Conservation (phyloP, 92 coral and sea anemone species). For the Epizoanthus stellaris region DNA sequence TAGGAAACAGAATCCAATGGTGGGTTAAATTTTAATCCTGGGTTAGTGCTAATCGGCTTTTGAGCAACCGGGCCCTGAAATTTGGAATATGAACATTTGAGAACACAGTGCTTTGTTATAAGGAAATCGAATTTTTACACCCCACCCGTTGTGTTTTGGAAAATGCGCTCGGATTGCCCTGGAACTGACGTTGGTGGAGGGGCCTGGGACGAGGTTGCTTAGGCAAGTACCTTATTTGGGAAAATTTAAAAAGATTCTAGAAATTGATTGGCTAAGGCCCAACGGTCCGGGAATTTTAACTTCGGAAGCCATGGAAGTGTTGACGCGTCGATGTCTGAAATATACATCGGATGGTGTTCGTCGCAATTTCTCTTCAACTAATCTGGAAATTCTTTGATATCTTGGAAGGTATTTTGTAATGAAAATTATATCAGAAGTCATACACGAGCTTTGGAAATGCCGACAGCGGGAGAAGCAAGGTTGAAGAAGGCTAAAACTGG, state of each 20-base stretch:
- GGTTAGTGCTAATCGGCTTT: too few species aligned
- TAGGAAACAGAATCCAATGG: too few species aligned
- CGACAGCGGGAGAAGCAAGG: slow-evolving; percentile 49
- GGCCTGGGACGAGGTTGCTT: slow-evolving; percentile 1
- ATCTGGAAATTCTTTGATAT: slow-evolving; percentile 1
- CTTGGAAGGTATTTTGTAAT: slow-evolving; percentile 3
- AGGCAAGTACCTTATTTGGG: slow-evolving; percentile 4
- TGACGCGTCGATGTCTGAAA: slow-evolving; percentile 19
- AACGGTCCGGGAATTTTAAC: slow-evolving; percentile 50
- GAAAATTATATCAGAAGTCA: slow-evolving; percentile 11
- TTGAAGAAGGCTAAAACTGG: slow-evolving; percentile 23
- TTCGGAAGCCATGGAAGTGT: slow-evolving; percentile 47
- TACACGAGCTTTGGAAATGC: slow-evolving; percentile 24
- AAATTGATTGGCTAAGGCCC: slow-evolving; percentile 19
- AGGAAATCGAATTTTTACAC: too few species aligned
- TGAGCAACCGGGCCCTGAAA: too few species aligned
- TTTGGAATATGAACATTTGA: too few species aligned
- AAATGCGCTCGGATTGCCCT: too few species aligned
- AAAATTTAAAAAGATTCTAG: background rate
- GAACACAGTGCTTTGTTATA: too few species aligned
- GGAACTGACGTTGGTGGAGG: too few species aligned
- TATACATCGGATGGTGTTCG: background rate
- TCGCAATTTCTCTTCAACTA: background rate
- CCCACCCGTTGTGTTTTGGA: too few species aligned
- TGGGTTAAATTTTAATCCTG: too few species aligned